phyloP scores from a whole-genome alignment of 1,140 invertebrate genomes.

The Lepidurus apus region DNA sequence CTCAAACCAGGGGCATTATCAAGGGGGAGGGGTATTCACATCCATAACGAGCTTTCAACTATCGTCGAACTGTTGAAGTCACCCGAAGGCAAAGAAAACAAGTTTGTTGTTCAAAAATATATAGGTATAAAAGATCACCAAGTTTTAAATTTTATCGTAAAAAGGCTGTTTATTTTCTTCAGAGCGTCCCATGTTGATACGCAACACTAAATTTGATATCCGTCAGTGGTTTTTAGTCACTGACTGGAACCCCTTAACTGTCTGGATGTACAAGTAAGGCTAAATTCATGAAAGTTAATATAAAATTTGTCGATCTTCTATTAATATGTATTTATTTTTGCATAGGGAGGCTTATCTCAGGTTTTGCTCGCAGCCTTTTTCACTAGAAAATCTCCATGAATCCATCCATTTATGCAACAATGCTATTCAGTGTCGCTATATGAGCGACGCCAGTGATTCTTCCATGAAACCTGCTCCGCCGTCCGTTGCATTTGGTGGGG shows the following conservation, averaged over 20 bases:
- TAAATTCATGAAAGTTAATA: not conserved
- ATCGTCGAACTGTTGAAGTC: conserved; percentile 60
- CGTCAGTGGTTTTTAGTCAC: conserved; percentile 89
- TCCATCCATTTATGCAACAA: conserved; percentile 91
- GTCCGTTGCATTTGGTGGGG: conserved; percentile 46
- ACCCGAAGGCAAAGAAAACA: conserved; percentile 53
- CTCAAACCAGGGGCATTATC: conserved; percentile 91
- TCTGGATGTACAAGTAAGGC: conserved; percentile 84
- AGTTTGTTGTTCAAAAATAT: conserved; percentile 92
- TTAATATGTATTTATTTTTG: not conserved
- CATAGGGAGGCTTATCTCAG: conserved; percentile 77
- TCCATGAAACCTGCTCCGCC: conserved; percentile 67
- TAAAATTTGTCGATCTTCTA: not conserved
- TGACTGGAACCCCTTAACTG: conserved; percentile 77
- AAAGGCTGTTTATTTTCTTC: conserved; percentile 41
- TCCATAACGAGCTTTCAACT: conserved; percentile 79
- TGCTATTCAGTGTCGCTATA: conserved; percentile 86
- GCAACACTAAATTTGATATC: conserved; percentile 91
- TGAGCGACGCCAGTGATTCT: conserved; percentile 54
- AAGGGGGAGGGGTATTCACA: conserved; percentile 78
- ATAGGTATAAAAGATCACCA: conserved; percentile 58
- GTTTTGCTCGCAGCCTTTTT: conserved; percentile 88
- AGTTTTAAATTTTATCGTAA: conserved; percentile 39
- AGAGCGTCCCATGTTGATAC: conserved; percentile 78
- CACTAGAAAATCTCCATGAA: conserved; percentile 81